These are phyloP conservation scores for Mactromeris polynyma DNA, from an alignment of 2,888 invertebrate species.

Conservation along the genomic window DNA sequence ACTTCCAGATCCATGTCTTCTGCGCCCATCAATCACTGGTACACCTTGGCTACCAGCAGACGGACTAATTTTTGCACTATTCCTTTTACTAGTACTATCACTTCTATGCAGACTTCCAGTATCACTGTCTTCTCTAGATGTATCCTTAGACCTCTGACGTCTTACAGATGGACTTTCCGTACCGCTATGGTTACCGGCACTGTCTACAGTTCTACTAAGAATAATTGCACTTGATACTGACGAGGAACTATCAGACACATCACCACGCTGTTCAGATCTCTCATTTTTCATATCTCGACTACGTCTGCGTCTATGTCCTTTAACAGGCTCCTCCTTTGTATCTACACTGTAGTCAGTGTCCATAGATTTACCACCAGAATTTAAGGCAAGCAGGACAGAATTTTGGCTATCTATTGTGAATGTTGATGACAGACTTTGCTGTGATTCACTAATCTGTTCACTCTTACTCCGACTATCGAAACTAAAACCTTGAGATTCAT, in stretches of 20 bases:
- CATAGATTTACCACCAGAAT: constrained; percentile 63
- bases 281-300: constrained; percentile 72
- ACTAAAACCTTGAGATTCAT: constrained; percentile 70
- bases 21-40: constrained; percentile 81
- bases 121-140: constrained; percentile 70
- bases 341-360: constrained; percentile 59
- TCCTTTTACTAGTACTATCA: constrained; percentile 52
- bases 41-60: constrained; percentile 72
- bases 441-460: constrained; percentile 54
- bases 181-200: constrained; percentile 53
- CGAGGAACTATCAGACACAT: constrained; percentile 69
- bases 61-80: constrained; percentile 68
- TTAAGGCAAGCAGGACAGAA: constrained; percentile 75
- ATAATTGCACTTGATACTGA: constrained; percentile 69
- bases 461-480: constrained; percentile 58
- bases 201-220: constrained; percentile 52
- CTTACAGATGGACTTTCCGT: constrained; percentile 64
- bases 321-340: constrained; percentile 61
- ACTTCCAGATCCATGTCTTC: constrained; percentile 80
- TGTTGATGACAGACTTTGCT: constrained; percentile 77
- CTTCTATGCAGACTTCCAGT: constrained; percentile 57
- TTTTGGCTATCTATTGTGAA: constrained; percentile 79
- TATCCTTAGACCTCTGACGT: constrained; percentile 74
- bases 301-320: constrained; percentile 73
- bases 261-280: constrained; percentile 48